phyloP scores from a whole-genome alignment of 2,888 invertebrate species.

The Crossocerus cetratus region DNA sequence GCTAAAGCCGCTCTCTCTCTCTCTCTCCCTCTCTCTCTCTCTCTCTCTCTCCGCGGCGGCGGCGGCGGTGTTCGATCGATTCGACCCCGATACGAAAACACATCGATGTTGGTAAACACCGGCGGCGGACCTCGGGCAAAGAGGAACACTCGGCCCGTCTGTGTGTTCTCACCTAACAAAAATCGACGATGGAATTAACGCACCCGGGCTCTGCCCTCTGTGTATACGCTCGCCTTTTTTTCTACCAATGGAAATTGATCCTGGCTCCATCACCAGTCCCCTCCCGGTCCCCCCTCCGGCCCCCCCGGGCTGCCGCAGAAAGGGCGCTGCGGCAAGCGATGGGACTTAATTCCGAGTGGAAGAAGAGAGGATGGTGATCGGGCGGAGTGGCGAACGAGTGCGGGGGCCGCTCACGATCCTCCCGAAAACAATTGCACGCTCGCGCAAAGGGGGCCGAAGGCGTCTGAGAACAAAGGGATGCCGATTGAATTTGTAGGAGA shows the following conservation, averaged over 20 bases:
- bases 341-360: not conserved
- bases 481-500: constrained; percentile 34
- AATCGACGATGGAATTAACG: not conserved
- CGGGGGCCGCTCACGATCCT: not conserved
- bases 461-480: constrained; percentile 12
- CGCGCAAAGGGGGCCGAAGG: not conserved
- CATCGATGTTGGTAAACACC: not conserved
- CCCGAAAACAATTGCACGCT: constrained; percentile 28
- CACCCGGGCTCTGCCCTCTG: too few species aligned
- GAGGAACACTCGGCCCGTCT: not conserved
- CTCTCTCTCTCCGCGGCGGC: too few species aligned
- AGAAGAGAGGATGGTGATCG: not conserved
- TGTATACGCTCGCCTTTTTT: too few species aligned
- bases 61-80: not conserved
- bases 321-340: not conserved
- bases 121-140: not conserved
- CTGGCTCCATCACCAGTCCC: not conserved
- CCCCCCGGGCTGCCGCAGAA: not conserved
- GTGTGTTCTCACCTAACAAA: not conserved
- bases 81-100: not conserved
- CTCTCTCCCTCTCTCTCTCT: too few species aligned
- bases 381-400: not conserved
- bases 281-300: not conserved
- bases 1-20: not conserved
- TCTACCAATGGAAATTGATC: not conserved